These are phyloP conservation scores for Clamator glandarius DNA, from an alignment of 2,797 vertebrate genomes.

Conservation along the genomic window DNA sequence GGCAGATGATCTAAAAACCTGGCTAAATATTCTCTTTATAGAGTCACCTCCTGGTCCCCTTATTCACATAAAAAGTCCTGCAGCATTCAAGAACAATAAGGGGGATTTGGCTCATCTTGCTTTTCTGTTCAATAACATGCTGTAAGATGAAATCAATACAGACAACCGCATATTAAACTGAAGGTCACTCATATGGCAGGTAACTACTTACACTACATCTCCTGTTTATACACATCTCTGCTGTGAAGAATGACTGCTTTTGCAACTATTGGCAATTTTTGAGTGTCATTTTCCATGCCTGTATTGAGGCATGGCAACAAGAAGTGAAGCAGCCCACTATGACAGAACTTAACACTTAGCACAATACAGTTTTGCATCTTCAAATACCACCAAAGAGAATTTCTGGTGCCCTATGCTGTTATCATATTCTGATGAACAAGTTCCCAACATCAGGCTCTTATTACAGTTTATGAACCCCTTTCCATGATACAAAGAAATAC, in stretches of 20 bases:
- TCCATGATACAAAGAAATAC: background rate
- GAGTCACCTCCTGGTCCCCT: slow-evolving; percentile 50
- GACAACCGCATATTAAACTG: slow-evolving; percentile 35
- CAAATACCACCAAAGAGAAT: accelerated
- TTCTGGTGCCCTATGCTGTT: background rate
- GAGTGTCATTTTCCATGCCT: background rate
- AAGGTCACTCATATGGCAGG: slow-evolving; percentile 36
- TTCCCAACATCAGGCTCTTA: background rate
- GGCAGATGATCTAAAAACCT: slow-evolving; percentile 64
- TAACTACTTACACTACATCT: background rate
- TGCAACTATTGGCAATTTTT: background rate
- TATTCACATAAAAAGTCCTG: slow-evolving; percentile 18
- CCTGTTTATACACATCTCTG: background rate
- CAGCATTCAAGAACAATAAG: slow-evolving; percentile 43
- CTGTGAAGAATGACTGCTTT: background rate
- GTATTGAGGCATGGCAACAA: background rate
- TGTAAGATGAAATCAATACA: slow-evolving; percentile 49
- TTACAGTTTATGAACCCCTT: background rate
- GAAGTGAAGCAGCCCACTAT: background rate
- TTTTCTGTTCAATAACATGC: slow-evolving; percentile 31
- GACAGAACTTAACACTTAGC: background rate
- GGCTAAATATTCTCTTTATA: slow-evolving; percentile 65
- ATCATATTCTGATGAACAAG: accelerated
- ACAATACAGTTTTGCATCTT: background rate
- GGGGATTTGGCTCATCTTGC: slow-evolving; percentile 24